Evolutionary conservation across 2,113 vertebrate genomes (phyloP), one percentile per base, ranked within the genome.

Genomic region (Hydrochoerus hydrochaeris): DNA sequence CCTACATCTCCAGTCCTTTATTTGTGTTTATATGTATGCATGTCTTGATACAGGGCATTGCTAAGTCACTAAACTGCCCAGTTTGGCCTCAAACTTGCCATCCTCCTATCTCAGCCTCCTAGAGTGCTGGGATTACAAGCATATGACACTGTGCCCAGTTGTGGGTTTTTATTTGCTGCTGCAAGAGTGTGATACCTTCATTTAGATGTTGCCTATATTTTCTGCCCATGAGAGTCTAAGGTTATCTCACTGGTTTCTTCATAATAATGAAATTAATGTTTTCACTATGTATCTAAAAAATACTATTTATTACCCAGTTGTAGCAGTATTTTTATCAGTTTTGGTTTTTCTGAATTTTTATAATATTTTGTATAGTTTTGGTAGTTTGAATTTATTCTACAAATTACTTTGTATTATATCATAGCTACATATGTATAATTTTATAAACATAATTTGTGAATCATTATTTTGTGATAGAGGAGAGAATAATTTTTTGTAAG

Each of bases 401-500:
- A 46, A 41, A 58, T 65, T 49, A 91, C 54, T 95, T 85, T 92
- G 38, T 85, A 78, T 84, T 82, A 92, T 89, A 32, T 88, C 49
- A 69, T 26, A 44, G 41, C 32, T 85, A 75, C 1, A 19, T 81
- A 38, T 0, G 81, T 86, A 32, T 7, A 91, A 24, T 69, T 77
- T 67, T n/a, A 58, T 30, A 92, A 83, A 54, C 88, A 67, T 14
- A 89, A 89, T 57, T 94, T 90, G 71, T 80, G 65, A 78, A 65
- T 77, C 88, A 67, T 88, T 91, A n/a, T 82, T 95, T 75, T 75
- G 19, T 75, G 41, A 75, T 78, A 30, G 77, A 78, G 7, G 49
- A 77, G 83, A 84, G 63, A 83, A 57, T 81, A 88, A 75, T 85
- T 92, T 35, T 96, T 96, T 88, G 0, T 75, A 84, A 95, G 91